A percentile compares a stretch with the other conserved stretches of the same genome.
phyloP scores from a whole-genome alignment of 2,797 vertebrate genomes.

The Danio kyathit region DNA sequence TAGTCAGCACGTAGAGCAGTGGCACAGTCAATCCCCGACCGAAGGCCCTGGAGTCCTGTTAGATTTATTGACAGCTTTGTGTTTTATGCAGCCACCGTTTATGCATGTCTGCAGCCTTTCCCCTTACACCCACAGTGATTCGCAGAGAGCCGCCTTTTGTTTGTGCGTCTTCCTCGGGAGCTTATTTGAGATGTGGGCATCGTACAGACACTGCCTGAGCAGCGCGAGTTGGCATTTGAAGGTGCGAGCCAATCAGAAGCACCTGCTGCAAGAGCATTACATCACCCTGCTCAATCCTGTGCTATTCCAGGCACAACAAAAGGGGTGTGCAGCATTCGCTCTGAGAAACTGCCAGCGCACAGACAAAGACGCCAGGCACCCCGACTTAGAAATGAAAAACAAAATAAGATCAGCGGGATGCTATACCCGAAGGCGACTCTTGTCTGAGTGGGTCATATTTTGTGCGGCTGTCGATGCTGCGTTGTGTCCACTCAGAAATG shows the following conservation, averaged over 20 bases:
- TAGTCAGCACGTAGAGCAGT: slow-evolving; percentile 40
- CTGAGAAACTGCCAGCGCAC: slow-evolving; percentile 25
- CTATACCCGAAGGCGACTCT: background rate
- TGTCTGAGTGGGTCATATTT: background rate
- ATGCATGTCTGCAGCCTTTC: slow-evolving; percentile 30
- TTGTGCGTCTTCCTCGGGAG: slow-evolving; percentile 1
- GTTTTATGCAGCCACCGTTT: slow-evolving; percentile 21
- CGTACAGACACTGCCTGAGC: slow-evolving; percentile 44
- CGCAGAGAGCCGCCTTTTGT: slow-evolving; percentile 18
- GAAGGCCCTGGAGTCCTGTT: slow-evolving; percentile 29
- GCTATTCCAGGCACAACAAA: slow-evolving; percentile 62
- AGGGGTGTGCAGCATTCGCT: slow-evolving; percentile 53
- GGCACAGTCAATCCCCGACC: slow-evolving; percentile 37
- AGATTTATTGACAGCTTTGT: slow-evolving; percentile 46
- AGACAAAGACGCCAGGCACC: slow-evolving; percentile 44
- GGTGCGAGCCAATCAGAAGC: slow-evolving; percentile 62
- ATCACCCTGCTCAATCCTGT: slow-evolving; percentile 61
- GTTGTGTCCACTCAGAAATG: background rate
- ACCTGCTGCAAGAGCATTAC: slow-evolving; percentile 66
- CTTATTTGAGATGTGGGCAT: slow-evolving; percentile 49
- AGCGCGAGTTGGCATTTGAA: slow-evolving; percentile 61
- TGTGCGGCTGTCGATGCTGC: background rate
- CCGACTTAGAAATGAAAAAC: slow-evolving; percentile 19
- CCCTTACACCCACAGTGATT: slow-evolving; percentile 16
- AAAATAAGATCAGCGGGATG: background rate